A percentile compares a stretch with the other conserved stretches of the same genome.
Evolutionary conservation across 2,113 vertebrate species (phyloP).

Genomic region (Calyptommatus sinebrachiatus): DNA sequence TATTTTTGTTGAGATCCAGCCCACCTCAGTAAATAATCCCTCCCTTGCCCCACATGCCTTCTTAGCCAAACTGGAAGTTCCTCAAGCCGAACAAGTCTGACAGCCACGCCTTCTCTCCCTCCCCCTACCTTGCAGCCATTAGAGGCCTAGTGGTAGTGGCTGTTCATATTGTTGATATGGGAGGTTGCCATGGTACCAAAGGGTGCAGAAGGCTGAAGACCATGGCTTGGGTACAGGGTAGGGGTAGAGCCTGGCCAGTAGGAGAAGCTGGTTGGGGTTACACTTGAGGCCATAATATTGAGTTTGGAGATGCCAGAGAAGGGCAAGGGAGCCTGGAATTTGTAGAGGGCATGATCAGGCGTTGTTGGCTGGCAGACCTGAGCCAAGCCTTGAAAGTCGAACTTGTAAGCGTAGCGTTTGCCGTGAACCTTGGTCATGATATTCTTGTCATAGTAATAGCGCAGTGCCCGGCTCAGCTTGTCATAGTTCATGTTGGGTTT

Average conservation of each 20-base stretch:
- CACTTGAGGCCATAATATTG: conserved; percentile 88
- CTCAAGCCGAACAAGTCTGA: not conserved
- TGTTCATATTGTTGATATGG: conserved; percentile 88
- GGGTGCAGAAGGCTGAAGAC: conserved; percentile 81
- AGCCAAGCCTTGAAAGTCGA: conserved; percentile 95
- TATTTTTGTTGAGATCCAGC: not conserved
- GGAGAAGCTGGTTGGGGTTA: conserved; percentile 88
- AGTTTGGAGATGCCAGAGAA: conserved; percentile 95
- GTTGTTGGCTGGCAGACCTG: conserved; percentile 91
- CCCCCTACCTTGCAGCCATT: not conserved
- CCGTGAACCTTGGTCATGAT: conserved; percentile 99
- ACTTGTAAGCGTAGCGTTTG: conserved; percentile 97
- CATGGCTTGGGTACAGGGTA: conserved; percentile 84
- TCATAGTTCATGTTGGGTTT: conserved; percentile 99
- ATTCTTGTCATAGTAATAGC: conserved; percentile 99
- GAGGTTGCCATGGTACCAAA: conserved; percentile 87
- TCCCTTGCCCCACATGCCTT: not conserved
- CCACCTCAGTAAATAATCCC: not conserved
- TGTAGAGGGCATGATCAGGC: conserved; percentile 92
- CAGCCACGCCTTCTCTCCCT: not conserved
- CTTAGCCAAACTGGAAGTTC: not conserved
- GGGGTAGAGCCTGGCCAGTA: conserved; percentile 91
- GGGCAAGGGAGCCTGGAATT: conserved; percentile 90
- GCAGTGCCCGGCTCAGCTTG: conserved; percentile 95
- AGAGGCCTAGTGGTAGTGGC: conserved; percentile 85